Conservation (phyloP, 2,797 vertebrate genomes). For the Emydoidea blandingii region DNA sequence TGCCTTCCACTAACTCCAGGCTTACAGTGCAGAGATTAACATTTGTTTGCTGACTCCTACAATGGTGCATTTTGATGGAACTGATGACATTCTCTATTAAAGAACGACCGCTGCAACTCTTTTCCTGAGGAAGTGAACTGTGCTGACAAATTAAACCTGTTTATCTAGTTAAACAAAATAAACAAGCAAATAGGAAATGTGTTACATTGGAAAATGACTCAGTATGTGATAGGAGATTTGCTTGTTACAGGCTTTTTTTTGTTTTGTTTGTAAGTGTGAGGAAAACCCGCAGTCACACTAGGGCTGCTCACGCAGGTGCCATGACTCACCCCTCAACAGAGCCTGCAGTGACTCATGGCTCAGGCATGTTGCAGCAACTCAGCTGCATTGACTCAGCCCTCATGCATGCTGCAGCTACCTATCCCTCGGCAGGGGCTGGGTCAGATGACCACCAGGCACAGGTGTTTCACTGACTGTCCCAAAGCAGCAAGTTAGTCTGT, state of each 20-base stretch:
- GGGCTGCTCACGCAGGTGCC: background rate
- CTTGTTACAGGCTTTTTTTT: slow-evolving; percentile 58
- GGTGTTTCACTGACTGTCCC: background rate
- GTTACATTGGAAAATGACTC: slow-evolving; percentile 67
- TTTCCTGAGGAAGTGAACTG: slow-evolving; percentile 70
- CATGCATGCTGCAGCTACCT: background rate
- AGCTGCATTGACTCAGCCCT: background rate
- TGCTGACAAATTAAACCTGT: slow-evolving; percentile 44
- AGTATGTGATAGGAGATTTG: slow-evolving; percentile 66
- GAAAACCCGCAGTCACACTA: background rate
- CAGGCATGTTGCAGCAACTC: background rate
- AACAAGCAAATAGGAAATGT: slow-evolving; percentile 23
- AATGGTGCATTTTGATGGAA: background rate
- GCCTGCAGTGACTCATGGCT: background rate
- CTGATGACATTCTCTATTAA: background rate
- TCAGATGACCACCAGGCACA: background rate
- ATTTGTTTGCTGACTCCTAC: background rate
- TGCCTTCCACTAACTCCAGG: background rate
- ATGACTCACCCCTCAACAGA: background rate
- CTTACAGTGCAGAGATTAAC: background rate
- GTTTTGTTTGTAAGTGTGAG: background rate
- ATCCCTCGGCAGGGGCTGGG: background rate
- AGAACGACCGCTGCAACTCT: slow-evolving; percentile 12
- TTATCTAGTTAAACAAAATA: slow-evolving; percentile 58
- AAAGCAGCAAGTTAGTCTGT: background rate